Base-by-base conservation (phyloP, 1,140 invertebrate genomes). In the Solenopsis invicta region DNA sequence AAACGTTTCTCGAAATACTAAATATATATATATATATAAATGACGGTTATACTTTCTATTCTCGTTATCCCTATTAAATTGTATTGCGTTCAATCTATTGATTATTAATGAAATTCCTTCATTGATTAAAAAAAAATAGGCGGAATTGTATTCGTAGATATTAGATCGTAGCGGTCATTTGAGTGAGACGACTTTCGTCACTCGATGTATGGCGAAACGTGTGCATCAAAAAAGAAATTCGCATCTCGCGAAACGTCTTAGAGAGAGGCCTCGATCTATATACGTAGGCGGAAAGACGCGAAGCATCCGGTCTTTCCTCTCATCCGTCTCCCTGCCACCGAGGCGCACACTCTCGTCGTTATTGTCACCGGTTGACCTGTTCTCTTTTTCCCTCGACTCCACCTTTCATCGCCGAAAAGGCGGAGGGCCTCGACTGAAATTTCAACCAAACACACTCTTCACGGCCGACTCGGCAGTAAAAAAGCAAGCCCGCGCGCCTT, bases 361-460 rank as follows among this genome's bases (percentile, higher is more conserved):
- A 87, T 85, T 81, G 86, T 87, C 86, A 81, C 85, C 77, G 62
- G 56, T 85, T 78, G 76, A 85, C 48, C 71, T 80, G 75, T 85
- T 90, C 56, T 90, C 56, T 72, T 89, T 89, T 90, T 87, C 56
- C 76, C 24, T 71, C 45, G 67, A 54, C 84, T 67, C 82, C 72
- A 88, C 61, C 88, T 88, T 84, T 82, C 54, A 72, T 61, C 85
- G 87, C 48, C 71, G 69, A 72, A 71, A 71, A 64, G 81, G 45
- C 69, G 45, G 64, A 77, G 84, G 71, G 24, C n/a, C 77, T 48
- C 86, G 87, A 92, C 89, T 94, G 93, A 93, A 94, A 94, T 94
- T 94, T 93, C 93, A 94, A 92, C 91, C 93, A 92, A 89, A 90
- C 78, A 78, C 80, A 80, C 80, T 87, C 78, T 69, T 89, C 89